A percentile compares a stretch with the other conserved stretches of the same genome.
These are phyloP conservation scores for Pongo abelii DNA, from an alignment of 2,113 vertebrate genomes.

Conservation along the genomic window DNA sequence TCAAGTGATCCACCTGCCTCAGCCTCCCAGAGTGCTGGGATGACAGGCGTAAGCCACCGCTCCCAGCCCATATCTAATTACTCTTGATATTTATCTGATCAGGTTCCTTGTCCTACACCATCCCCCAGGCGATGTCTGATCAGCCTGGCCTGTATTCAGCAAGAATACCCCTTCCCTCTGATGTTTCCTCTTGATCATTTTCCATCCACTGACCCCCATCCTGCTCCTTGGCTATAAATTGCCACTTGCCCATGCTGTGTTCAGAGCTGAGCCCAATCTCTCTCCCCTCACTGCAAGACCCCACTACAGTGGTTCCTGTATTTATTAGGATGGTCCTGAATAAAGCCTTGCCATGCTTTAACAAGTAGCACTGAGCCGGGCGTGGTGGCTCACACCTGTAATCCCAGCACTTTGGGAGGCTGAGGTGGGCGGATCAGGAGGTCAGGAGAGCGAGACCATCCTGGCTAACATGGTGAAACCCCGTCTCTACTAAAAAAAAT, in stretches of 20 bases:
- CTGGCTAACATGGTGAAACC: too few relatives aligned
- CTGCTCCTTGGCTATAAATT: neutral
- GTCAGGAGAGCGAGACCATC: too few relatives aligned
- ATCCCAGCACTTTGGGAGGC: too few relatives aligned
- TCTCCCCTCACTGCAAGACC: neutral
- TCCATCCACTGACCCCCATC: neutral
- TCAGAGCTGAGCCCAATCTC: neutral
- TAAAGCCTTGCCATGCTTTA: neutral
- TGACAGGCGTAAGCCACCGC: too few relatives aligned
- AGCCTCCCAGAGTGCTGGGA: too few relatives aligned
- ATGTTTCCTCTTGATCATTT: conserved; percentile 1
- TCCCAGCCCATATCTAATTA: neutral
- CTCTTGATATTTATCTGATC: neutral
- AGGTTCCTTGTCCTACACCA: neutral
- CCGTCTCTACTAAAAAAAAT: too few relatives aligned
- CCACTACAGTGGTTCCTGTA: neutral
- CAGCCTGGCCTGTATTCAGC: neutral
- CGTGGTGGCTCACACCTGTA: too few relatives aligned
- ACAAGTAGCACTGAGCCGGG: neutral
- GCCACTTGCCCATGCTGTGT: neutral
- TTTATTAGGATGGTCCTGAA: neutral
- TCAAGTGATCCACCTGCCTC: too few relatives aligned
- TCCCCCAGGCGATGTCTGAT: neutral
- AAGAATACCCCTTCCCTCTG: neutral
- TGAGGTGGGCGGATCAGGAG: too few relatives aligned